Conservation (phyloP, 1,140 invertebrate species). For the Drosophila setifemur region DNA sequence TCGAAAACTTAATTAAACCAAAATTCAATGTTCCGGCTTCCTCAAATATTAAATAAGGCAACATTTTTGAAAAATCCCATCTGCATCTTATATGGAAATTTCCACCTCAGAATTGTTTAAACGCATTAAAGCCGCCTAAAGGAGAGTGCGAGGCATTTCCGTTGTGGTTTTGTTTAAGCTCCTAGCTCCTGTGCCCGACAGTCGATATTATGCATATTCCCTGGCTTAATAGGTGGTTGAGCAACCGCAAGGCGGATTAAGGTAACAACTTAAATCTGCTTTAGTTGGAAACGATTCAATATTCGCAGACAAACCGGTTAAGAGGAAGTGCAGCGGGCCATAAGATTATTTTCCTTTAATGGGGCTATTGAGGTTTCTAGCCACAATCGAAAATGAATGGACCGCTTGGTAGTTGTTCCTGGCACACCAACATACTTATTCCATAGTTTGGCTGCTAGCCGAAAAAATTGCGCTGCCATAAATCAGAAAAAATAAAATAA, state of each 20-base stretch:
- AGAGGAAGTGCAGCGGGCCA: not conserved
- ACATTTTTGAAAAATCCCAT: too few species aligned
- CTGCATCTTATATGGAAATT: too few species aligned
- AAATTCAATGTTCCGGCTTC: too few species aligned
- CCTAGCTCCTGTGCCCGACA: not conserved
- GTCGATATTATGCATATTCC: not conserved
- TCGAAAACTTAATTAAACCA: too few species aligned
- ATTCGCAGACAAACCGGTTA: not conserved
- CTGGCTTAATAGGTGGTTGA: not conserved
- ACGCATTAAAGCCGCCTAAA: too few species aligned
- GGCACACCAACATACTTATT: too few species aligned
- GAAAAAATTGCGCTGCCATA: constrained; percentile 35
- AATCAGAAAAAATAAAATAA: constrained; percentile 27
- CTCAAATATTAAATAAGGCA: too few species aligned
- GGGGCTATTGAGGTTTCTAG: not conserved
- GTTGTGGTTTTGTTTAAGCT: not conserved
- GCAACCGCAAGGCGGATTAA: too few species aligned
- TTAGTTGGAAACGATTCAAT: not conserved
- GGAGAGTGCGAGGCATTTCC: not conserved
- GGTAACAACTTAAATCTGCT: too few species aligned
- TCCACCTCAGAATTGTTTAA: too few species aligned
- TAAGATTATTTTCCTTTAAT: constrained; percentile 1
- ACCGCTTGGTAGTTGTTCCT: constrained; percentile 26
- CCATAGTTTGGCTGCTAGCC: constrained; percentile 20
- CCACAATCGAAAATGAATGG: constrained; percentile 15